phyloP scores from a whole-genome alignment of 2,113 vertebrate genomes.

The Bufo gargarizans region DNA sequence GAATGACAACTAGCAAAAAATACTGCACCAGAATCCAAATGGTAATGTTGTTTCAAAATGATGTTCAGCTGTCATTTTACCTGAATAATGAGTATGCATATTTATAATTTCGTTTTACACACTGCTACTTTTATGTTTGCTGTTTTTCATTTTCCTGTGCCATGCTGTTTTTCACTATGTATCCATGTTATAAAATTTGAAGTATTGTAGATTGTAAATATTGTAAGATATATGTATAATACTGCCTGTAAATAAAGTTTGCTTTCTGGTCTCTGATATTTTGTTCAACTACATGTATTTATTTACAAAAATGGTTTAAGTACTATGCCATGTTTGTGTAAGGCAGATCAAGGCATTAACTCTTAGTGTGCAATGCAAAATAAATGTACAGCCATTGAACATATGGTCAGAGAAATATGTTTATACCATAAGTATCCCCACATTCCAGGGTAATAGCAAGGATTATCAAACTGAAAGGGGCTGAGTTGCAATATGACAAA shows the following conservation, averaged over 20 bases:
- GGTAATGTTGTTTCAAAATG: background rate
- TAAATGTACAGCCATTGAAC: no score
- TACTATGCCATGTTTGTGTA: conserved; percentile 32
- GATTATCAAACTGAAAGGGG: no score
- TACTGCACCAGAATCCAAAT: background rate
- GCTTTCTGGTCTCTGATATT: conserved; percentile 65
- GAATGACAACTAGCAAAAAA: background rate
- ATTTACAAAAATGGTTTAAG: conserved; percentile 24
- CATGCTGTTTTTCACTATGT: background rate
- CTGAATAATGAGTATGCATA: background rate
- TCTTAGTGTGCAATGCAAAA: background rate
- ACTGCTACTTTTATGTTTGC: conserved; percentile 10
- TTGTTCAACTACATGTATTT: conserved; percentile 60
- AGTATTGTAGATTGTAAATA: conserved; percentile 71
- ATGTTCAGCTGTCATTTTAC: background rate
- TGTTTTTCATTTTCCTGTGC: background rate
- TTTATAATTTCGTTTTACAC: conserved; percentile 1
- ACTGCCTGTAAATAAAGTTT: conserved; percentile 71
- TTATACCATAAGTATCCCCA: no score
- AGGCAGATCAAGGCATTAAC: background rate
- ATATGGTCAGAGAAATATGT: no score
- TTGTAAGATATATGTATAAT: conserved; percentile 76
- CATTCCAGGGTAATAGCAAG: no score
- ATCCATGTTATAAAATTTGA: conserved; percentile 59
- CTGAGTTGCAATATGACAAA: no score